A percentile compares a stretch with the other conserved stretches of the same genome.
Evolutionary conservation across 2,888 invertebrate species (phyloP).

Genomic region (Empis livida): DNA sequence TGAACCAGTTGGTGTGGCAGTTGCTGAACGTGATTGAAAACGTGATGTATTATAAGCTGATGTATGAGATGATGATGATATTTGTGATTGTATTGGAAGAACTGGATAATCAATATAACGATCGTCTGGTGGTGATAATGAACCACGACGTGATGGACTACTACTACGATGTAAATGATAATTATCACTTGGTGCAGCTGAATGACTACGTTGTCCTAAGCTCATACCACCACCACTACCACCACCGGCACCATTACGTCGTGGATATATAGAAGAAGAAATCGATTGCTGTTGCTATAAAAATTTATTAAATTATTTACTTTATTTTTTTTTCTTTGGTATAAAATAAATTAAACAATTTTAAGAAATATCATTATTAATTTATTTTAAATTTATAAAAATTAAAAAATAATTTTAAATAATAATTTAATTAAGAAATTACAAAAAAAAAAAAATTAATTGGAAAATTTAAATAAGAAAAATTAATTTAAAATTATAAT

Average conservation of each 20-base stretch:
- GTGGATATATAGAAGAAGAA: constrained; percentile 31
- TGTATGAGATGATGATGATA: constrained; percentile 3
- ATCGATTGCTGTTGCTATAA: constrained; percentile 5
- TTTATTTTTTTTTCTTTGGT: too few relatives aligned
- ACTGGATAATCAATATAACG: constrained; percentile 35
- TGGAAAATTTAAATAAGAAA: too few relatives aligned
- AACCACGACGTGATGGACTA: constrained; percentile 59
- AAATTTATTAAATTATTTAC: neutral
- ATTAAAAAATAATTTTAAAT: too few relatives aligned
- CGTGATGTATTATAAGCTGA: constrained; percentile 39
- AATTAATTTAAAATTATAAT: too few relatives aligned
- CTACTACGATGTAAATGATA: constrained; percentile 39
- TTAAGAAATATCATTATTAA: too few relatives aligned
- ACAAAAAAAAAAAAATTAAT: too few relatives aligned
- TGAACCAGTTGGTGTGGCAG: constrained; percentile 86
- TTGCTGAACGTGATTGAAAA: constrained; percentile 75
- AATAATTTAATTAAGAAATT: too few relatives aligned
- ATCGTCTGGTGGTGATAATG: constrained; percentile 37
- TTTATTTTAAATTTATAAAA: too few relatives aligned
- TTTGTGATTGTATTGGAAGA: constrained; percentile 31
- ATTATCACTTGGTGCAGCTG: constrained; percentile 57
- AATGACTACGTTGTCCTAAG: constrained; percentile 63
- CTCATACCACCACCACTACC: constrained; percentile 32
- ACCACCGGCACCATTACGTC: constrained; percentile 36
- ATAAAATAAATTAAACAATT: neutral